phyloP scores from a whole-genome alignment of 1,140 invertebrate genomes.

The Limonius californicus region DNA sequence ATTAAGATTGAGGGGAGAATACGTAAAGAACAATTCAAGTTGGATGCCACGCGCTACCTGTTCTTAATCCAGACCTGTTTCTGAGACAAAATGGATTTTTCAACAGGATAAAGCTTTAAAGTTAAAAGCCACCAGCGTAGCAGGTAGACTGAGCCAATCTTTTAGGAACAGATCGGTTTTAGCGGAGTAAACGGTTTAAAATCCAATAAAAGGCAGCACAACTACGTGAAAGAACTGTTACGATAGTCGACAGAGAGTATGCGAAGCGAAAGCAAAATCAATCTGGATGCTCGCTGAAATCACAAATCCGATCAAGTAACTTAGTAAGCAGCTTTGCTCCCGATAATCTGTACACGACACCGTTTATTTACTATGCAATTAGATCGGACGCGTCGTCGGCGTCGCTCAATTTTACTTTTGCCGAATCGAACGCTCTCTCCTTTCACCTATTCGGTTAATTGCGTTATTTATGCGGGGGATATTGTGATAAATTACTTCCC shows the following conservation, averaged over 20 bases:
- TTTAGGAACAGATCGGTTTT: conserved; percentile 20
- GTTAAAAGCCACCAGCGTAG: conserved; percentile 15
- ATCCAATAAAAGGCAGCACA: conserved; percentile 22
- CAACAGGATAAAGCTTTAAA: conserved; percentile 21
- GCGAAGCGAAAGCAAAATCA: conserved; percentile 16
- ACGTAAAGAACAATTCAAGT: too few species aligned
- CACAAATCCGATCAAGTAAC: conserved; percentile 22
- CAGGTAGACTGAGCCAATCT: conserved; percentile 15
- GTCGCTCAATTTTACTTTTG: background rate
- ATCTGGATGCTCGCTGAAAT: conserved; percentile 22
- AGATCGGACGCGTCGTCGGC: background rate
- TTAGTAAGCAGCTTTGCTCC: conserved; percentile 20
- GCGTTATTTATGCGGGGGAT: too few species aligned
- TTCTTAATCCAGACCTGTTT: too few species aligned
- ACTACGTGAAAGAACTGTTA: conserved; percentile 20
- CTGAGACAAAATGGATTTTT: too few species aligned
- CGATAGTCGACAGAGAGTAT: conserved; percentile 6
- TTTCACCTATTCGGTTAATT: background rate
- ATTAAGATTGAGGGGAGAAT: too few species aligned
- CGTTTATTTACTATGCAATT: background rate
- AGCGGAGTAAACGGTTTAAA: conserved; percentile 19
- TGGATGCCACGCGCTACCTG: too few species aligned
- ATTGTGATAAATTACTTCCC: too few species aligned
- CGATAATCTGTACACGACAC: conserved; percentile 19
- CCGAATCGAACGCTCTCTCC: too few species aligned